phyloP scores from a whole-genome alignment of 2,113 vertebrate genomes.

The Percopsis transmontana region DNA sequence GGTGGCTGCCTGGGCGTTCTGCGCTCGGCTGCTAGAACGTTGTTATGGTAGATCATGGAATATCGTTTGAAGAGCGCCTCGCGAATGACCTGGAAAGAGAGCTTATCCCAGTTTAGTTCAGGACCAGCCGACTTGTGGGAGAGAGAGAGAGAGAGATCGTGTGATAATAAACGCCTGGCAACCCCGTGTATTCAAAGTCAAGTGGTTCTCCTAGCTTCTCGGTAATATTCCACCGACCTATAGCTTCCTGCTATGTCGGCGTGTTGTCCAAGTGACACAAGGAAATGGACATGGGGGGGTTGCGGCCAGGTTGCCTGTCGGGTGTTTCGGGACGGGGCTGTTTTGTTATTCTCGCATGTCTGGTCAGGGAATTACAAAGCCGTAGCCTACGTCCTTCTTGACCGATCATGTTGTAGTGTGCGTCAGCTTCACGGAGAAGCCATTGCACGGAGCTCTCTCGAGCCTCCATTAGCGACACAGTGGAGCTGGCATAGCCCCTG shows the following conservation, averaged over 20 bases:
- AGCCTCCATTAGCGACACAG: constrained; percentile 80
- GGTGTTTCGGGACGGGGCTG: constrained; percentile 46
- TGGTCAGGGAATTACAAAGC: constrained; percentile 53
- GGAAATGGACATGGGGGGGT: constrained; percentile 66
- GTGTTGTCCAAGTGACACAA: constrained; percentile 73
- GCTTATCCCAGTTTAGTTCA: constrained; percentile 69
- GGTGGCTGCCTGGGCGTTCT: constrained; percentile 68
- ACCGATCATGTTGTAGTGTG: constrained; percentile 60
- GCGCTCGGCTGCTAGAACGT: constrained; percentile 58
- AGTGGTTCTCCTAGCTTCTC: constrained; percentile 72
- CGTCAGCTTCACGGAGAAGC: constrained; percentile 85
- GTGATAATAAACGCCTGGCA: constrained; percentile 55
- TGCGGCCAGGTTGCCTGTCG: constrained; percentile 19
- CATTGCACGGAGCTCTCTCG: constrained; percentile 82
- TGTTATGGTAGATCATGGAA: constrained; percentile 73
- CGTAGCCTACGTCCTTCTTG: constrained; percentile 33
- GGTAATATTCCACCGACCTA: constrained; percentile 53
- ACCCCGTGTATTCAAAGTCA: constrained; percentile 69
- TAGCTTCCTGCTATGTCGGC: constrained; percentile 62
- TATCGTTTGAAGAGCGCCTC: constrained; percentile 74
- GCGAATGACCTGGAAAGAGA: constrained; percentile 83
- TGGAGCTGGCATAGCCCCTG: constrained; percentile 75
- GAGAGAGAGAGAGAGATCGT: constrained; percentile 50
- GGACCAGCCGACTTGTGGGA: constrained; percentile 73
- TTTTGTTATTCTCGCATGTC: constrained; percentile 67